A percentile compares a stretch with the other conserved stretches of the same genome.
Evolutionary conservation across 2,888 invertebrate genomes (phyloP).

Genomic region (Carcina quercana): DNA sequence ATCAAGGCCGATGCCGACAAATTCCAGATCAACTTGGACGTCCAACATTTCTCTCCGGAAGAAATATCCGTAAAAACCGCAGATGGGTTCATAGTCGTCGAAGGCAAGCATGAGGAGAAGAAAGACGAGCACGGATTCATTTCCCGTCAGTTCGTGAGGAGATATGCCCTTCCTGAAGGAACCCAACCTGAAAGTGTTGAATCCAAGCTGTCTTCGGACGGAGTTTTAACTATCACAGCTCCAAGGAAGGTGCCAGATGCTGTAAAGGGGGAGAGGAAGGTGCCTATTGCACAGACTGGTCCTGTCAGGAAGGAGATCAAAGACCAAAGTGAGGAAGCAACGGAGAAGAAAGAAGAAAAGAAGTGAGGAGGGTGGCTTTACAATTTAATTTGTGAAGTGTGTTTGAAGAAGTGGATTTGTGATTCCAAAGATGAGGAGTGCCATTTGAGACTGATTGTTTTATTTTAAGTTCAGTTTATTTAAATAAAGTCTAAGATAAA

Average conservation of each 20-base stretch:
- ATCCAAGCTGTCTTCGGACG: conserved; percentile 82
- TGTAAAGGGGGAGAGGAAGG: conserved; percentile 53
- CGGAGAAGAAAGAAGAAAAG: not conserved
- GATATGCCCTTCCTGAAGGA: conserved; percentile 81
- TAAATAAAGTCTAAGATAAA: too few relatives aligned
- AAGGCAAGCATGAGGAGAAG: conserved; percentile 85
- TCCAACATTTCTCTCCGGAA: conserved; percentile 81
- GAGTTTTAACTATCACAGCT: conserved; percentile 80
- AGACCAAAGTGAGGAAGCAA: conserved; percentile 23
- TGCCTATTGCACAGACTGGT: conserved; percentile 75
- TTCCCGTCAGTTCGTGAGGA: conserved; percentile 80
- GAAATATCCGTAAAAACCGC: conserved; percentile 83
- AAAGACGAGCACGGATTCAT: conserved; percentile 82
- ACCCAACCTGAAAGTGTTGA: conserved; percentile 79
- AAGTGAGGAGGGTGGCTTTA: not conserved
- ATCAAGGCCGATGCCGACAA: conserved; percentile 63
- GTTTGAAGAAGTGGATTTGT: too few relatives aligned
- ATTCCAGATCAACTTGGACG: conserved; percentile 80
- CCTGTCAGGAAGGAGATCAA: conserved; percentile 63
- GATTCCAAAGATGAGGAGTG: not conserved
- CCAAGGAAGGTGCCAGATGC: conserved; percentile 40
- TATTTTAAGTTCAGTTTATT: too few relatives aligned
- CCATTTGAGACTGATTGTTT: conserved; percentile 1
- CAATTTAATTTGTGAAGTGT: not conserved
- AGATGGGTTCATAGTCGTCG: conserved; percentile 78